Base-by-base conservation (phyloP, 2,113 vertebrate species). In the Acrocephalus arundinaceus region DNA sequence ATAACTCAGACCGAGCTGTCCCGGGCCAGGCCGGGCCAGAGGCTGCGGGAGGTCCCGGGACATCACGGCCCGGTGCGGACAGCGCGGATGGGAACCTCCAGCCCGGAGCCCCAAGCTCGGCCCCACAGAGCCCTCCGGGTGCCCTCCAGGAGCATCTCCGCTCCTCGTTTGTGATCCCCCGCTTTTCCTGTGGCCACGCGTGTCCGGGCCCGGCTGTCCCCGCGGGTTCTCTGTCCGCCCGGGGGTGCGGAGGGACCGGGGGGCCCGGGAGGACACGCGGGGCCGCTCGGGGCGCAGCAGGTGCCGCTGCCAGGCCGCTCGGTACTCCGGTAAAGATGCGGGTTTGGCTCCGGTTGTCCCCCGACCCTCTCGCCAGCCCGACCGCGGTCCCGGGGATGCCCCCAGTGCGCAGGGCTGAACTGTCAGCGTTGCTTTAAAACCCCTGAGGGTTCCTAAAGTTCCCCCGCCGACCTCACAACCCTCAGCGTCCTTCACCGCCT, bases 201-300 rank as follows among this genome's bases (percentile, higher is more conserved):
- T 31, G 71, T 15, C 24, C 17, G 3, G 16, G 39, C 24, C 11
- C 21, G 14, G n/a, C 46, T 37, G 13, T 39, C 7, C 2, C n/a
- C 57, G 4, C 1, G 13, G n/a, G 7, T 1, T 4, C 25, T 19
- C 46, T 5, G 10, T 28, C 19, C 49, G 1, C 7, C 52, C 11
- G 14, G 33, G 31, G 27, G 14, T 18, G 52, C 11, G 5, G 27
- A 49, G 35, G 49, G 30, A 14, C 57, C 13, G 27, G 41, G 37
- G 9, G 37, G 52, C 59, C 52, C 10, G n/a, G 30, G 8, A 9
- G 8, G 6, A 46, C 51, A 7, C 1, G 5, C 11, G 24, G 19
- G n/a, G 33, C 67, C 14, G 22, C 37, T 80, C 22, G 45, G 43
- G 19, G 21, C 1, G 22, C 37, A 13, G 85, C 77, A 59, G 81